Evolutionary conservation across 1,140 invertebrate genomes (phyloP), one percentile per base, ranked within the genome.

Genomic region (Lucilia sericata): DNA sequence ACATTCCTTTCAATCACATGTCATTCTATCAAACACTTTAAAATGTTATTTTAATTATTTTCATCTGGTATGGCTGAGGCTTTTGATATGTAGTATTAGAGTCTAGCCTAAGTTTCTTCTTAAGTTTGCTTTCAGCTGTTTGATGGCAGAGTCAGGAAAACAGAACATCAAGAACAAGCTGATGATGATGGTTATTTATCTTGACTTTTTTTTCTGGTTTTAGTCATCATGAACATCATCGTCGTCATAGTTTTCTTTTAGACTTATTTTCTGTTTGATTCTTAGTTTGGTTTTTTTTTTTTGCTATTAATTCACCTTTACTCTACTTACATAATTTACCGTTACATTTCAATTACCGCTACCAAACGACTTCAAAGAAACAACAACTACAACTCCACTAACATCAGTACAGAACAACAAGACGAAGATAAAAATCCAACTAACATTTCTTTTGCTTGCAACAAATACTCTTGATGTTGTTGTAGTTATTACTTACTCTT

Each of bases 331-430:
- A 80, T 80, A 49, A 80, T 80, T 80, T 80, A 80, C 76, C 76
- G 76, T 80, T 80, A 80, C 76, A 80, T 80, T 80, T 80, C 76
- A 80, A 80, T 80, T 80, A 80, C 76, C 76, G 47, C 76, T 80
- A 80, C 76, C 42, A 42, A 80, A 70, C 65, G 17, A 70, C 65
- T 70, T 70, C 55, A 60, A 60, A 60, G 55, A 60, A 60, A 14
- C 75, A 78, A 78, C 34, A 78, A n/a, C 0, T 51, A 80, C 42
- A 80, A 49, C 21, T 5, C 13, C 17, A 78, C 30, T 78, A 78
- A 78, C 17, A 47, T 3, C 30, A 80, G 19, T 30, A 30, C 25
- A 80, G 17, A 19, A 80, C n/a, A 49, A n/a, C 5, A 70, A 70
- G 65, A 70, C 25, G 65, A 70, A 70, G 65, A 70, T 21, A 21